Evolutionary conservation across 23 tunicate species (phyloP).

Genomic region (Phallusia fumigata): DNA sequence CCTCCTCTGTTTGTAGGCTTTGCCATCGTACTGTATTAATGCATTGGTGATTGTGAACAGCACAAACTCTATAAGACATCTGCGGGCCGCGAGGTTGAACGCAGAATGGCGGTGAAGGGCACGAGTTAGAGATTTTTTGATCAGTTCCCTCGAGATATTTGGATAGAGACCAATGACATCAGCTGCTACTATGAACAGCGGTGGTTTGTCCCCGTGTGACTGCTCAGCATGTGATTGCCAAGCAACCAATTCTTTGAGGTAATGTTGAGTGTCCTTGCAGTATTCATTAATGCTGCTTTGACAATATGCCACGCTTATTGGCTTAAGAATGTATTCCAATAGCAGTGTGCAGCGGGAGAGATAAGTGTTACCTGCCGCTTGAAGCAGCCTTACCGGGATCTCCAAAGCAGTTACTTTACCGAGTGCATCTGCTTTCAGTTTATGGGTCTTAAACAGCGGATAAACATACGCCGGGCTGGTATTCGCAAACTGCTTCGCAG

Average conservation of each 20-base stretch:
- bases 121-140: neutral
- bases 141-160: neutral
- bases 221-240: neutral
- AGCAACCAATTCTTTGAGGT: neutral
- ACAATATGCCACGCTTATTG: neutral
- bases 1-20: neutral
- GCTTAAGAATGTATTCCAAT: neutral
- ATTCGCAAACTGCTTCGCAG: neutral
- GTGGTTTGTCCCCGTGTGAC: neutral
- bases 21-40: neutral
- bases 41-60: neutral
- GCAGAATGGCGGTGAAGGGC: neutral
- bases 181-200: neutral
- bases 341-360: neutral
- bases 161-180: neutral
- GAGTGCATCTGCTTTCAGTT: neutral
- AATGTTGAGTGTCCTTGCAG: neutral
- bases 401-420: neutral
- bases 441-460: conserved; percentile 21
- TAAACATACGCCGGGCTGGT: conserved; percentile 3
- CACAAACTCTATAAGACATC: neutral
- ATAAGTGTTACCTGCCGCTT: neutral
- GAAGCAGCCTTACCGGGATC: conserved; percentile 9
- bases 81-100: neutral
- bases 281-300: neutral